Percentiles rank a stretch among this genome's conserved stretches.
phyloP scores from a whole-genome alignment of 2,797 vertebrate species.

The Coluber constrictor region DNA sequence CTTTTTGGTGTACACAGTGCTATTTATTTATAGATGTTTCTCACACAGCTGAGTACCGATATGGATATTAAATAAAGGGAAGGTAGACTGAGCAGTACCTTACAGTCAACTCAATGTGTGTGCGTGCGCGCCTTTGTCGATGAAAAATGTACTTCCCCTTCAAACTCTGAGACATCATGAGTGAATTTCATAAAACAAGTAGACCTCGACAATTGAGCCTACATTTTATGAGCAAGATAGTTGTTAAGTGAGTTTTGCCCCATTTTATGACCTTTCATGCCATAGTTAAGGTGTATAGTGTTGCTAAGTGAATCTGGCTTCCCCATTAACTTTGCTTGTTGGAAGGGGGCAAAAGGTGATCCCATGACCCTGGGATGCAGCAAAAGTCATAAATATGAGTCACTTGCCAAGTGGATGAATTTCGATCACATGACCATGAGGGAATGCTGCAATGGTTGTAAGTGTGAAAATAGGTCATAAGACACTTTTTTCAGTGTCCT shows the following conservation, averaged over 20 bases:
- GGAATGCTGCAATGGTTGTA: not conserved
- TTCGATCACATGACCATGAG: not conserved
- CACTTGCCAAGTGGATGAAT: not conserved
- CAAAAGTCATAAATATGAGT: not conserved
- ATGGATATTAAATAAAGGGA: not conserved
- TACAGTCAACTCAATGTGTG: not conserved
- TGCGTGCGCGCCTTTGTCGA: not conserved
- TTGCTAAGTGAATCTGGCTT: not conserved
- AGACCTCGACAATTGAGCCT: not conserved
- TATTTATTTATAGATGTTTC: not conserved
- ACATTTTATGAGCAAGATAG: not conserved
- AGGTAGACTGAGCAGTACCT: not conserved
- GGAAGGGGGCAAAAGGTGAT: not conserved
- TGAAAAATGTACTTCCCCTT: not conserved
- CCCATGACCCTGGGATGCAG: not conserved
- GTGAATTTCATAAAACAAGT: not conserved
- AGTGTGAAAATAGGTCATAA: not conserved
- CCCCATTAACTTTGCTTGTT: not conserved
- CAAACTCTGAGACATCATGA: not conserved
- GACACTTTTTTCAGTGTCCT: not conserved
- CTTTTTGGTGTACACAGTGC: not conserved
- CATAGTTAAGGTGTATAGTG: not conserved
- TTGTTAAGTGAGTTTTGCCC: not conserved
- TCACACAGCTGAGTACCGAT: too few relatives aligned
- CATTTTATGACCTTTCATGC: not conserved